A percentile compares a stretch with the other conserved stretches of the same genome.
These are phyloP conservation scores for Thumatha senex DNA, from an alignment of 2,888 invertebrate genomes.

Conservation along the genomic window DNA sequence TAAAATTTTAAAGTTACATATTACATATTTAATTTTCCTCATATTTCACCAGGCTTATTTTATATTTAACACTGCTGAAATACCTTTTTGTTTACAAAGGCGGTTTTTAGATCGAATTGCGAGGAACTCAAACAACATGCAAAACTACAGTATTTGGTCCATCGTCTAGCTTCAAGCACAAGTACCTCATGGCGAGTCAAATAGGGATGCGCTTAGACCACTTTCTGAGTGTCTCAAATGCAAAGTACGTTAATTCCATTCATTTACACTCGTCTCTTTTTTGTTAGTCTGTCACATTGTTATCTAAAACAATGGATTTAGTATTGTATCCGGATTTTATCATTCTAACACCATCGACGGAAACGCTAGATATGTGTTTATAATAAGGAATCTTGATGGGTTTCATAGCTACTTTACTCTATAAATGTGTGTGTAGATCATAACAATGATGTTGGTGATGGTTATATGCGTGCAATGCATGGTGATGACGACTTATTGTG, in stretches of 20 bases:
- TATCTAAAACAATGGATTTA: slow-evolving; percentile 73
- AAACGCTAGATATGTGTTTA: slow-evolving; percentile 78
- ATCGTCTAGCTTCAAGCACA: no score
- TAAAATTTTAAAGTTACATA: no score
- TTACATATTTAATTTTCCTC: no score
- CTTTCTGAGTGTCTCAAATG: slow-evolving; percentile 61
- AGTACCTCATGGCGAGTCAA: slow-evolving; percentile 32
- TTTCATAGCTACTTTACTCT: slow-evolving; percentile 72
- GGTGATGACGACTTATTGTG: slow-evolving; percentile 10
- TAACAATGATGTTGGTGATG: slow-evolving; percentile 65
- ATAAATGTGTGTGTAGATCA: slow-evolving; percentile 63
- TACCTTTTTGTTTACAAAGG: no score
- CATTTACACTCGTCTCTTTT: slow-evolving; percentile 64
- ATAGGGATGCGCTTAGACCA: slow-evolving; percentile 50
- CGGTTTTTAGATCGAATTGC: no score
- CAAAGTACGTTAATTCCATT: slow-evolving; percentile 70
- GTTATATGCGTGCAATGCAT: slow-evolving; percentile 33
- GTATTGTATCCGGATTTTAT: slow-evolving; percentile 78
- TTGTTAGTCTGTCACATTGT: slow-evolving; percentile 75
- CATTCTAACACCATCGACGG: slow-evolving; percentile 81
- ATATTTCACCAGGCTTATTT: no score
- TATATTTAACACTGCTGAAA: no score
- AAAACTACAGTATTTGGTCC: slow-evolving; percentile 14
- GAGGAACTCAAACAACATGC: slow-evolving; percentile 4
- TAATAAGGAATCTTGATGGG: slow-evolving; percentile 74